A percentile compares a stretch with the other conserved stretches of the same genome.
phyloP scores from a whole-genome alignment of 2,113 vertebrate genomes.

The Otus sunia region DNA sequence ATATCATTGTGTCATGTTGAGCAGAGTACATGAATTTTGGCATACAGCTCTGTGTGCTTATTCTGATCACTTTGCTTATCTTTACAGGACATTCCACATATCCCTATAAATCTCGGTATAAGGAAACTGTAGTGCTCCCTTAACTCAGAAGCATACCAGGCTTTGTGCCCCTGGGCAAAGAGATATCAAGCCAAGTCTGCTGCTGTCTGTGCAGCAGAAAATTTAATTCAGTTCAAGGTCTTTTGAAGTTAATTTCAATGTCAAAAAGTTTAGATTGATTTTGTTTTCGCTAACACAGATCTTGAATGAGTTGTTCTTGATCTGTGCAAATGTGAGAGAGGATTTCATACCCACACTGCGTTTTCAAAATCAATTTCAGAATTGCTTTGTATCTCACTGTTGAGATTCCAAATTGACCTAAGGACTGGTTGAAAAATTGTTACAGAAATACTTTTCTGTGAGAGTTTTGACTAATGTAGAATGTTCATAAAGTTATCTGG shows the following conservation, averaged over 20 bases:
- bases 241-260: background rate
- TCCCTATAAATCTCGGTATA: background rate
- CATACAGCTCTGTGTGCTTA: background rate
- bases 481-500: background rate
- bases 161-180: background rate
- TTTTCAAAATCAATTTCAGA: background rate
- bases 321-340: background rate
- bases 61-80: background rate
- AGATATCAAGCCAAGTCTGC: background rate
- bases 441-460: background rate
- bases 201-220: background rate
- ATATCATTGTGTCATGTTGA: rapidly evolving
- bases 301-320: background rate
- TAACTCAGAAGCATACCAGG: background rate
- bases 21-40: background rate
- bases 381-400: background rate
- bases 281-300: background rate
- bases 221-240: background rate
- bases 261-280: background rate
- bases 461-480: background rate
- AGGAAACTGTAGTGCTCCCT: background rate
- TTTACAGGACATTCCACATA: background rate
- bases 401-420: background rate
- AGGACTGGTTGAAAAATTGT: background rate
- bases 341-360: background rate